Evolutionary conservation across 2,113 vertebrate species (phyloP).

Genomic region (Sylvietta virens): DNA sequence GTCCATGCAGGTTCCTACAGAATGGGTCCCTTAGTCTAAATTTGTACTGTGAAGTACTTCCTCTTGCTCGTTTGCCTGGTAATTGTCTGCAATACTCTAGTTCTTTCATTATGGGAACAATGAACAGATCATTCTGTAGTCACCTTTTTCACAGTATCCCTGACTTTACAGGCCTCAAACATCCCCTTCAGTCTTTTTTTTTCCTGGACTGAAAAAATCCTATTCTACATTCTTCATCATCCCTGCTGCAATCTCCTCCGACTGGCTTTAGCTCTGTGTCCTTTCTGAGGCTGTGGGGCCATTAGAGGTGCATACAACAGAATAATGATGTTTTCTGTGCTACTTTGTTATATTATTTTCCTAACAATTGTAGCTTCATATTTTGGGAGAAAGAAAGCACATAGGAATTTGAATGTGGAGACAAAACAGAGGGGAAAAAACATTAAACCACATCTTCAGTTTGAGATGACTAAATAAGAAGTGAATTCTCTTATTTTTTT

Average conservation of each 20-base stretch:
- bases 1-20: not conserved
- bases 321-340: not conserved
- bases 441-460: not conserved
- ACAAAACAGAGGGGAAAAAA: not conserved
- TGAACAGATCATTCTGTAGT: not conserved
- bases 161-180: not conserved
- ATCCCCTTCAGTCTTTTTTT: not conserved
- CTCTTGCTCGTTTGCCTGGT: not conserved
- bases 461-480: not conserved
- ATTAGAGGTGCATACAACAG: not conserved
- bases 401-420: not conserved
- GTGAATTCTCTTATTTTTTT: not conserved
- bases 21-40: not conserved
- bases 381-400: not conserved
- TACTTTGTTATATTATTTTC: not conserved
- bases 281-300: not conserved
- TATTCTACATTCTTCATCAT: not conserved
- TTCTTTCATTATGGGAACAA: not conserved
- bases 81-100: not conserved
- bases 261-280: not conserved
- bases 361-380: not conserved
- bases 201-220: not conserved
- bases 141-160: not conserved
- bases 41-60: not conserved
- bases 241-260: not conserved